Evolutionary conservation across 2,888 invertebrate species (phyloP).

Genomic region (Sarcophaga caerulescens): DNA sequence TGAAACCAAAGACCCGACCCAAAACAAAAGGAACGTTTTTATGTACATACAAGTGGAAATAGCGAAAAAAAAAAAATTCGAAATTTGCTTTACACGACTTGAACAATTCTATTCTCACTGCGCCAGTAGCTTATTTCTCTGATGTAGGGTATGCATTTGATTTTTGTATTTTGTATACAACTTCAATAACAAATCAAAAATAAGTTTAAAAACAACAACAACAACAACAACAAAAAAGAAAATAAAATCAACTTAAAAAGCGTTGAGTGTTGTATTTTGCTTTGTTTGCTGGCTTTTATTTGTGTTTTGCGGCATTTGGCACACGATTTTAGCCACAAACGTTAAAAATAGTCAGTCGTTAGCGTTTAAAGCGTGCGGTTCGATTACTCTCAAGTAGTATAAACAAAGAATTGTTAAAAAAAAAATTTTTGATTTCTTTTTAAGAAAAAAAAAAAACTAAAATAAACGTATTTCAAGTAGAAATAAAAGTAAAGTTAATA

Average conservation of each 20-base stretch:
- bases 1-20: no score
- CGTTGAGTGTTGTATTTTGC: constrained; percentile 51
- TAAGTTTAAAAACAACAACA: constrained; percentile 14
- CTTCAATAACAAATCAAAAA: constrained; percentile 50
- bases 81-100: no score
- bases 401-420: background rate
- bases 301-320: constrained; percentile 63
- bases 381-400: constrained; percentile 20
- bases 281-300: constrained; percentile 51
- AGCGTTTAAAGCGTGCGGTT: constrained; percentile 59
- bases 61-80: no score
- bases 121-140: background rate
- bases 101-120: background rate
- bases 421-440: background rate
- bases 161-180: constrained; percentile 52
- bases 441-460: background rate
- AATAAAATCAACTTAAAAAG: constrained; percentile 41
- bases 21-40: no score
- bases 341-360: constrained; percentile 51
- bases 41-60: no score
- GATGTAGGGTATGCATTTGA: constrained; percentile 36
- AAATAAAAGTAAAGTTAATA: no score
- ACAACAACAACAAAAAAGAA: constrained; percentile 27
- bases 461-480: background rate
- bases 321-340: constrained; percentile 61